Evolutionary conservation across 2,797 vertebrate species (phyloP).

Genomic region (Xenops minutus): DNA sequence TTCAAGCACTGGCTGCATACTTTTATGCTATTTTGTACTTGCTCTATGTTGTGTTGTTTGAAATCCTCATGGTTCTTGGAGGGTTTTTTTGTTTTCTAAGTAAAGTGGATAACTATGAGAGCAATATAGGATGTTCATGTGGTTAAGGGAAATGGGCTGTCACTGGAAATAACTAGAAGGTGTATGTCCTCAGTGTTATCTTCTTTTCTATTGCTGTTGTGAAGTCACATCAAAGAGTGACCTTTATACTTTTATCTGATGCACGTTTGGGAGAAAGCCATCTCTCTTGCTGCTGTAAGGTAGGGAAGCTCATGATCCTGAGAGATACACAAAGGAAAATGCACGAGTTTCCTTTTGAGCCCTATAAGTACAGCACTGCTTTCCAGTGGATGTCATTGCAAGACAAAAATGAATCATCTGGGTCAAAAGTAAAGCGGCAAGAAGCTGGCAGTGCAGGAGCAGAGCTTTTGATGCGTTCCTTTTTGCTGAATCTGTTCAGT

Average conservation of each 20-base stretch:
- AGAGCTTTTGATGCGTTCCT: background rate
- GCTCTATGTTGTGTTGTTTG: accelerated
- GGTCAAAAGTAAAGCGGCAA: background rate
- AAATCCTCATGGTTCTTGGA: background rate
- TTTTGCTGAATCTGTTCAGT: background rate
- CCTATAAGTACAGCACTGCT: background rate
- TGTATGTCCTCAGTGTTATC: background rate
- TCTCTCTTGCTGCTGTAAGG: background rate
- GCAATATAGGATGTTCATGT: accelerated
- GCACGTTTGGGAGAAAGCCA: background rate
- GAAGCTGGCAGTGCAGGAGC: background rate
- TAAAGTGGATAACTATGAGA: background rate
- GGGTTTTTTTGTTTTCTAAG: background rate
- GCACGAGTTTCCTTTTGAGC: background rate
- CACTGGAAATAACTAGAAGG: background rate
- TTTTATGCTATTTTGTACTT: background rate
- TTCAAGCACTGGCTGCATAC: background rate
- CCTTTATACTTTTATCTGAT: conserved; percentile 29
- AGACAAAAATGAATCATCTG: background rate
- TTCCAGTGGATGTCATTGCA: background rate
- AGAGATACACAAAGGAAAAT: background rate
- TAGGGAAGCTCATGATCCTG: background rate
- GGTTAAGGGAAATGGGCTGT: background rate
- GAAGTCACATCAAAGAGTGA: conserved; percentile 24
- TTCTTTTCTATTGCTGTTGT: background rate